Percentiles rank a stretch among this genome's conserved stretches.
These are phyloP conservation scores for Drosophila kanekoi DNA, from an alignment of 2,888 invertebrate genomes.

Conservation along the genomic window DNA sequence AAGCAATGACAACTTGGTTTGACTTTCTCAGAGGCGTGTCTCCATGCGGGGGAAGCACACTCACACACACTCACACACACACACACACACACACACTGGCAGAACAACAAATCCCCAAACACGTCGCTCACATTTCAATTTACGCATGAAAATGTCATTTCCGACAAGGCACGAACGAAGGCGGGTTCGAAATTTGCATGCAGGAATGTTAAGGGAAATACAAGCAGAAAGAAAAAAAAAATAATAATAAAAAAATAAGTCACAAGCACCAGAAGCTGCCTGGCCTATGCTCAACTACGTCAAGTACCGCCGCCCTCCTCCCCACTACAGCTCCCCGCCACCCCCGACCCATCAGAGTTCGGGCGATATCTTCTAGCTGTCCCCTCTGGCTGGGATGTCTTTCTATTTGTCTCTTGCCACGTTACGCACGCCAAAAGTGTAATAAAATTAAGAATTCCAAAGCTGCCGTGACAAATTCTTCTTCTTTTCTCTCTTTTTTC, in stretches of 20 bases:
- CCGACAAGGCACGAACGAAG: slow-evolving; percentile 46
- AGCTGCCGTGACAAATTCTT: slow-evolving; percentile 82
- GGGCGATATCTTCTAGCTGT: slow-evolving; percentile 9
- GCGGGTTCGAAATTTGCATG: slow-evolving; percentile 73
- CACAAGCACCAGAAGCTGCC: slow-evolving; percentile 29
- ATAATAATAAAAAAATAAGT: slow-evolving; percentile 1
- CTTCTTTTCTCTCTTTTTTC: slow-evolving; percentile 29
- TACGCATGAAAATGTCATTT: slow-evolving; percentile 83
- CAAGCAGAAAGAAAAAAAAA: slow-evolving; percentile 3
- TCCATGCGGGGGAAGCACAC: slow-evolving; percentile 7
- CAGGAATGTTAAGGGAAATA: slow-evolving; percentile 60
- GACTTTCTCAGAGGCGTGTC: slow-evolving; percentile 36
- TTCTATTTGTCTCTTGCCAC: slow-evolving; percentile 58
- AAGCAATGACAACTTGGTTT: slow-evolving; percentile 75
- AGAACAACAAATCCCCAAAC: slow-evolving; percentile 71
- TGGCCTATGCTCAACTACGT: slow-evolving; percentile 24
- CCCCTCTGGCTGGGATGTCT: slow-evolving; percentile 28
- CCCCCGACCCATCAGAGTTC: no score
- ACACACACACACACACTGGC: background rate
- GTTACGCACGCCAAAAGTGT: slow-evolving; percentile 71
- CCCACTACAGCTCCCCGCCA: background rate
- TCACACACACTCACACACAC: slow-evolving; percentile 6
- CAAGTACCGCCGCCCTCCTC: slow-evolving; percentile 2
- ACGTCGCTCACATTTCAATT: slow-evolving; percentile 84
- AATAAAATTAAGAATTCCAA: slow-evolving; percentile 84